A percentile compares a stretch with the other conserved stretches of the same genome.
phyloP scores from a whole-genome alignment of 2,113 vertebrate species.

The Turnix velox region DNA sequence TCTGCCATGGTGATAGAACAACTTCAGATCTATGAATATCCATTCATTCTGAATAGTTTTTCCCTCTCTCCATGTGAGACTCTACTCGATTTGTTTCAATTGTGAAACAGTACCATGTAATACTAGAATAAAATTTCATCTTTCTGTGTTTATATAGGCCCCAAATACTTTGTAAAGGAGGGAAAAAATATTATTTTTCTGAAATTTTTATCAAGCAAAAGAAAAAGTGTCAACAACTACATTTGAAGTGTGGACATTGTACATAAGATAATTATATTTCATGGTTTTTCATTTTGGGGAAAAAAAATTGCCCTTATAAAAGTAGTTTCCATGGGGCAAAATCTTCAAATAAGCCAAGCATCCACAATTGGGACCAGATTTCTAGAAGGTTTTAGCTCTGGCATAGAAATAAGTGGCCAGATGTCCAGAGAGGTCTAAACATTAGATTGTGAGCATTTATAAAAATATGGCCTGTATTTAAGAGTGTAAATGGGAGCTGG shows the following conservation, averaged over 20 bases:
- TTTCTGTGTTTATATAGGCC: neutral
- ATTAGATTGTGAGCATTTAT: conserved; percentile 17
- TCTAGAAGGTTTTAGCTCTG: conserved; percentile 36
- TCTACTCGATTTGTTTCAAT: neutral
- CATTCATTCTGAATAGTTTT: neutral
- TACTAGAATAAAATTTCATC: neutral
- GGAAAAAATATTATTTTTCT: neutral
- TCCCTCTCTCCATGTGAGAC: neutral
- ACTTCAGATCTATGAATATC: neutral
- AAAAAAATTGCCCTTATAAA: neutral
- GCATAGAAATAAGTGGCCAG: conserved; percentile 41
- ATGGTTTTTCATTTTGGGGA: neutral
- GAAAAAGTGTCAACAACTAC: conserved; percentile 38
- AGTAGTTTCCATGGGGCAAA: conserved; percentile 1
- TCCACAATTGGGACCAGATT: conserved; percentile 38
- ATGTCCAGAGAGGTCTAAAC: conserved; percentile 44
- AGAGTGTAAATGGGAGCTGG: neutral
- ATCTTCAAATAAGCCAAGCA: conserved; percentile 8
- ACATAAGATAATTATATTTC: conserved; percentile 16
- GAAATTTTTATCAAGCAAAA: neutral
- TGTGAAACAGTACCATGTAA: neutral
- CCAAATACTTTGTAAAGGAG: neutral
- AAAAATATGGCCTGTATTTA: conserved; percentile 53
- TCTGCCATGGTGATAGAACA: neutral
- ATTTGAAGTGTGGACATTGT: neutral